These are phyloP conservation scores for Amblyopsis rosae DNA, from an alignment of 2,113 vertebrate species.

Conservation along the genomic window DNA sequence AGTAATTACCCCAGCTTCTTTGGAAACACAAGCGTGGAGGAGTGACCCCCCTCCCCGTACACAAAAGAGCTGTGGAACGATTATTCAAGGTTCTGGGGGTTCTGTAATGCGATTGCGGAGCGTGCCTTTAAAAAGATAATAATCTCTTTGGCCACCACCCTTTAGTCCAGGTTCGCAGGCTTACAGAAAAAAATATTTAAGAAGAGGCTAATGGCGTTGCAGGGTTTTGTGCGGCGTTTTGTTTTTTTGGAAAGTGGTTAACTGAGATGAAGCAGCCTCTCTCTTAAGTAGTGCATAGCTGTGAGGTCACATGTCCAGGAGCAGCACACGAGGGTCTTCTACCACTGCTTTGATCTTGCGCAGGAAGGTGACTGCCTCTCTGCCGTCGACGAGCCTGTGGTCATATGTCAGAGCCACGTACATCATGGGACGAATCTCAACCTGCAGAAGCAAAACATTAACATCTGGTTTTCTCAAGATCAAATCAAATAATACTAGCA, in stretches of 20 bases:
- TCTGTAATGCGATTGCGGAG: too few species aligned
- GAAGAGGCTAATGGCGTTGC: not conserved
- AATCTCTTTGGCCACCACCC: not conserved
- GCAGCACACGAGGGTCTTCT: constrained; percentile 91
- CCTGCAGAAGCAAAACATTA: constrained; percentile 67
- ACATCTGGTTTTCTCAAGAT: not conserved
- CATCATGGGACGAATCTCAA: constrained; percentile 95
- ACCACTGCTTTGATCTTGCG: constrained; percentile 94
- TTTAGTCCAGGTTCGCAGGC: not conserved
- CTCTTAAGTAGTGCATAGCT: constrained; percentile 18
- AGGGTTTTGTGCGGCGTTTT: constrained; percentile 17
- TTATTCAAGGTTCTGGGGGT: too few species aligned
- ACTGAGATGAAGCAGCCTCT: constrained; percentile 6
- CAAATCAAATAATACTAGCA: not conserved
- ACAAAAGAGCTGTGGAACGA: too few species aligned
- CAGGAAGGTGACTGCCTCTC: constrained; percentile 94
- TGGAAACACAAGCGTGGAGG: too few species aligned
- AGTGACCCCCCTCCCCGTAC: too few species aligned
- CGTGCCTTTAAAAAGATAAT: not conserved
- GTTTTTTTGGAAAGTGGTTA: not conserved
- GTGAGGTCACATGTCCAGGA: constrained; percentile 86
- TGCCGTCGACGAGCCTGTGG: constrained; percentile 91
- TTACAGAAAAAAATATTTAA: not conserved
- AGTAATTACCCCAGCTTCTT: too few species aligned
- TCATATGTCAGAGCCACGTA: constrained; percentile 92